These are phyloP conservation scores for Margarornis squamiger DNA, from an alignment of 2,797 vertebrate genomes.

Conservation along the genomic window DNA sequence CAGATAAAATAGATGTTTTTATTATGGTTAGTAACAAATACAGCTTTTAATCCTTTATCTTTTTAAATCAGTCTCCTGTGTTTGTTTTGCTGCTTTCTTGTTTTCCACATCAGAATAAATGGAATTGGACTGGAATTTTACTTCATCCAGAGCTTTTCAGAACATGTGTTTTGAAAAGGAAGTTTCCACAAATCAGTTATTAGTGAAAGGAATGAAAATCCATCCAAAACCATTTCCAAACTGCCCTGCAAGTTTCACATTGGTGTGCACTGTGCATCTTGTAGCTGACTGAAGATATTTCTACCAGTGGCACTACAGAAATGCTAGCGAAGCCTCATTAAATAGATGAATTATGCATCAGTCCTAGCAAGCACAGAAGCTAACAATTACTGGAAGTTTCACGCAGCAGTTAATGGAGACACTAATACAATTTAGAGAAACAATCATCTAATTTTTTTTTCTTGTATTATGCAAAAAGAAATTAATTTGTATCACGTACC, in stretches of 20 bases:
- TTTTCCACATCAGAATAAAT: neutral
- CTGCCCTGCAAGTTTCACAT: neutral
- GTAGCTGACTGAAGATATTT: neutral
- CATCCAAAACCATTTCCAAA: neutral
- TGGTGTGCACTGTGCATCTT: neutral
- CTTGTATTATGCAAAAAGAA: neutral
- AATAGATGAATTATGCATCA: constrained; percentile 11
- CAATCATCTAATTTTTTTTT: neutral
- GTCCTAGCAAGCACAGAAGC: neutral
- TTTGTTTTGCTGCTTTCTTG: constrained; percentile 13
- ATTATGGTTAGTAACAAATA: neutral
- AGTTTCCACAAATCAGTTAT: neutral
- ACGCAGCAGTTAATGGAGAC: constrained; percentile 19
- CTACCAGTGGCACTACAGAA: neutral
- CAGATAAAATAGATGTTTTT: neutral
- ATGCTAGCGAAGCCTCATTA: neutral
- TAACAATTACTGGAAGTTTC: constrained; percentile 59
- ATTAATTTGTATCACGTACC: neutral
- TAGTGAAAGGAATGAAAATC: neutral
- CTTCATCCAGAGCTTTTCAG: neutral
- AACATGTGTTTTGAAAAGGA: neutral
- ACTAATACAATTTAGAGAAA: constrained; percentile 22
- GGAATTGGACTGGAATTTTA: neutral
- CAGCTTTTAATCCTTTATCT: neutral
- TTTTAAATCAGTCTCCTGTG: neutral